These are phyloP conservation scores for Trachelus tabidus DNA, from an alignment of 2,888 invertebrate genomes.

Conservation along the genomic window DNA sequence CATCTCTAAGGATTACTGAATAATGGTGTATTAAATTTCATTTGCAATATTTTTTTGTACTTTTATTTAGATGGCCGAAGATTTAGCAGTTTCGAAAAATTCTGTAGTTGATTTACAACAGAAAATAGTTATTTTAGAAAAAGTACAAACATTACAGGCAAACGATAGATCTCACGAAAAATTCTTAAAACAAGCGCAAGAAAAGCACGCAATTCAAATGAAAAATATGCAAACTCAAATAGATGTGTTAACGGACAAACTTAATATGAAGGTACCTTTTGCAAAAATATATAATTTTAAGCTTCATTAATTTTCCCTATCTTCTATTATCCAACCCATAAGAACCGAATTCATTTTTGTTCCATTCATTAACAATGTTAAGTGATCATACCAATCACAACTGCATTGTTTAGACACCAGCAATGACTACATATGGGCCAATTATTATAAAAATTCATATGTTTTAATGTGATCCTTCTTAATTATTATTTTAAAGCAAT, in stretches of 20 bases:
- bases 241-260: constrained; percentile 62
- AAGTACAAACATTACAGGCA: constrained; percentile 50
- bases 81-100: constrained; percentile 48
- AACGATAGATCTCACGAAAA: constrained; percentile 57
- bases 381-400: constrained; percentile 35
- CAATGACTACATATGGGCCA: constrained; percentile 45
- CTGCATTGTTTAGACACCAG: constrained; percentile 42
- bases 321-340: background rate
- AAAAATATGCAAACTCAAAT: constrained; percentile 68
- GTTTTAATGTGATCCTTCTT: background rate
- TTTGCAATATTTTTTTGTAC: constrained; percentile 11
- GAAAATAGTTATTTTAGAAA: constrained; percentile 54
- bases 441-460: constrained; percentile 25
- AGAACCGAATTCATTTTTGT: background rate
- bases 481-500: background rate
- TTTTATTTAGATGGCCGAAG: constrained; percentile 46
- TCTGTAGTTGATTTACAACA: constrained; percentile 57
- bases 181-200: constrained; percentile 66
- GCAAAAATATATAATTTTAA: constrained; percentile 4
- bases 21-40: constrained; percentile 12
- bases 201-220: constrained; percentile 66
- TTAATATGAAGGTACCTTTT: constrained; percentile 52
- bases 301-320: background rate
- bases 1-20: background rate
- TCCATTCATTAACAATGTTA: background rate